A percentile compares a stretch with the other conserved stretches of the same genome.
Conservation (phyloP, 2,797 vertebrate species). For the Acomys russatus region DNA sequence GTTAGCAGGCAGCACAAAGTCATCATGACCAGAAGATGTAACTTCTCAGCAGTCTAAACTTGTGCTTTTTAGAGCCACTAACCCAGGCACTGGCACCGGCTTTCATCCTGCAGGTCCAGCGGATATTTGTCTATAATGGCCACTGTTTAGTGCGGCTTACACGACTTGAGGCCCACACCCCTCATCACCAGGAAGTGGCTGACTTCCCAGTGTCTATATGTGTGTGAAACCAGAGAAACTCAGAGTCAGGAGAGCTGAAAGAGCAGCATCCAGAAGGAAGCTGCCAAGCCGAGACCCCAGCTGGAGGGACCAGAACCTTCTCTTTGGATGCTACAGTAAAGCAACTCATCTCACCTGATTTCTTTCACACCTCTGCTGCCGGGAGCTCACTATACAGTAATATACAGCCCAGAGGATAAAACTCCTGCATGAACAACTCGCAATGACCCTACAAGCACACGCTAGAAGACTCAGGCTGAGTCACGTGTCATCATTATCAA, state of each 20-base stretch:
- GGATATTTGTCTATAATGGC: background rate
- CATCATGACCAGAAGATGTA: background rate
- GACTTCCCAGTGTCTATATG: background rate
- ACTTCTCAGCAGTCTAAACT: background rate
- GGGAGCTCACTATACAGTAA: background rate
- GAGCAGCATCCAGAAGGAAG: background rate
- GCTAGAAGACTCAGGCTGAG: background rate
- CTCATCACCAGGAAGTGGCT: background rate
- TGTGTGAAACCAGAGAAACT: background rate
- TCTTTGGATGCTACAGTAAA: background rate
- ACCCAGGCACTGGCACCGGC: background rate
- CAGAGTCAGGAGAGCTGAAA: background rate
- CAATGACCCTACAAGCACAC: background rate
- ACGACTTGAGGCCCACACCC: background rate
- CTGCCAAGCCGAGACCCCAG: background rate
- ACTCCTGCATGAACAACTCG: background rate
- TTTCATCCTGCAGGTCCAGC: background rate
- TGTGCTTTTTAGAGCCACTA: background rate
- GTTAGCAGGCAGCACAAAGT: no score
- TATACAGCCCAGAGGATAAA: background rate
- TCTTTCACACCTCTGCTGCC: background rate
- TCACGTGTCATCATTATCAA: background rate
- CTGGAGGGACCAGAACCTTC: background rate
- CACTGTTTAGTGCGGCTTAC: background rate
- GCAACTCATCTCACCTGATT: background rate